phyloP scores from a whole-genome alignment of 2,888 invertebrate genomes.

The Actias luna region DNA sequence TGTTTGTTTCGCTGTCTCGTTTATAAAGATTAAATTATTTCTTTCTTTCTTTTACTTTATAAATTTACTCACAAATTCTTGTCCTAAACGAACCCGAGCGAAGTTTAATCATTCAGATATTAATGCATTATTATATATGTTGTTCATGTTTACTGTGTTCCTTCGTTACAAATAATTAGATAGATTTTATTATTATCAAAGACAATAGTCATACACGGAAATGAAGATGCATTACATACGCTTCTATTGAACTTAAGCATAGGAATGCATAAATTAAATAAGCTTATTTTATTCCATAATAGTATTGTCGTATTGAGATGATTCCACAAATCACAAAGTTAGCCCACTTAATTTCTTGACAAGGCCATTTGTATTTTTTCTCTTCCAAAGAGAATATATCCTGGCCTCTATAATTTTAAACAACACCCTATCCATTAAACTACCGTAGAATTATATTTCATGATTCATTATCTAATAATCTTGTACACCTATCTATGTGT shows the following conservation, averaged over 20 bases:
- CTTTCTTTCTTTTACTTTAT: too few species aligned
- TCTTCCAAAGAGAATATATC: neutral
- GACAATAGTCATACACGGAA: constrained; percentile 2
- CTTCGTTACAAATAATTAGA: neutral
- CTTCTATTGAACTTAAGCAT: too few species aligned
- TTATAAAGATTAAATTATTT: too few species aligned
- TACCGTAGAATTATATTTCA: neutral
- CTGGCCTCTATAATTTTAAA: neutral
- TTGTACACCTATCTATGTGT: too few species aligned
- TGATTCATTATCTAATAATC: too few species aligned
- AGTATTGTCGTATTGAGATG: neutral
- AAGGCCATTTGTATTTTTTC: neutral
- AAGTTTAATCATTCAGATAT: neutral
- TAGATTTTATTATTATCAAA: neutral
- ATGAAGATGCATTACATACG: too few species aligned
- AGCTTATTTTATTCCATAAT: neutral
- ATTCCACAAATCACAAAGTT: too few species aligned
- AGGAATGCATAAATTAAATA: neutral
- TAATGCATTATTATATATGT: neutral
- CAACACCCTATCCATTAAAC: neutral
- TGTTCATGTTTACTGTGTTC: neutral
- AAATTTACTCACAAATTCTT: too few species aligned
- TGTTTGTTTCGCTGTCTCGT: too few species aligned
- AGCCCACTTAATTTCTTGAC: neutral
- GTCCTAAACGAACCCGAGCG: neutral